Conservation (phyloP, 2,888 invertebrate genomes). For the Bombylius major region DNA sequence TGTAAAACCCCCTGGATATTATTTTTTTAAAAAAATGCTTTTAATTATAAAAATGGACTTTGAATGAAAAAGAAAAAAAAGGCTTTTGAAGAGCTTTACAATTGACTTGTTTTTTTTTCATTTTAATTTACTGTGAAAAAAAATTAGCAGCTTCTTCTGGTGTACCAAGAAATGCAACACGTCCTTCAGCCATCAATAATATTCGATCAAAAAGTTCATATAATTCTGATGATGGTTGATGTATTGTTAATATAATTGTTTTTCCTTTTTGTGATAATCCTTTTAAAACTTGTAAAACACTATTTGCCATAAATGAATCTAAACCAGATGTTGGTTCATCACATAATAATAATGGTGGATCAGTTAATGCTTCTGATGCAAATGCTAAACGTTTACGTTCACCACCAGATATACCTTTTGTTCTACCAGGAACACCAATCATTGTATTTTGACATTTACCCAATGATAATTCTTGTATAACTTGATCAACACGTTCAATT, state of each 20-base stretch:
- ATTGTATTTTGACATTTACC: conserved; percentile 80
- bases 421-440: conserved; percentile 76
- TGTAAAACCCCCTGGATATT: no score
- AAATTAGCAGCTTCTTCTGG: conserved; percentile 65
- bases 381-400: conserved; percentile 92
- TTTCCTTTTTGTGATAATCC: conserved; percentile 67
- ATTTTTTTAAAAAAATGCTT: no score
- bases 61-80: no score
- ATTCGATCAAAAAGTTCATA: conserved; percentile 84
- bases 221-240: conserved; percentile 88
- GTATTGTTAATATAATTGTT: conserved; percentile 85
- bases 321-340: conserved; percentile 96
- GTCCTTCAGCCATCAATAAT: conserved; percentile 80
- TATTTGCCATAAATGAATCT: conserved; percentile 94
- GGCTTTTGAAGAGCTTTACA: no score
- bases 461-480: conserved; percentile 73
- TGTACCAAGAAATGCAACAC: conserved; percentile 78
- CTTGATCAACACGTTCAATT: conserved; percentile 70
- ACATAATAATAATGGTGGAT: conserved; percentile 90
- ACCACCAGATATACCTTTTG: conserved; percentile 91
- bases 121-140: conserved; percentile 54
- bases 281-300: conserved; percentile 72
- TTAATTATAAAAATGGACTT: no score
- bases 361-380: conserved; percentile 91
- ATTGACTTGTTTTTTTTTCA: background rate